Evolutionary conservation across 1,140 invertebrate species (phyloP), one percentile per base, ranked within the genome.

Genomic region (Rhizoglyphus robini): DNA sequence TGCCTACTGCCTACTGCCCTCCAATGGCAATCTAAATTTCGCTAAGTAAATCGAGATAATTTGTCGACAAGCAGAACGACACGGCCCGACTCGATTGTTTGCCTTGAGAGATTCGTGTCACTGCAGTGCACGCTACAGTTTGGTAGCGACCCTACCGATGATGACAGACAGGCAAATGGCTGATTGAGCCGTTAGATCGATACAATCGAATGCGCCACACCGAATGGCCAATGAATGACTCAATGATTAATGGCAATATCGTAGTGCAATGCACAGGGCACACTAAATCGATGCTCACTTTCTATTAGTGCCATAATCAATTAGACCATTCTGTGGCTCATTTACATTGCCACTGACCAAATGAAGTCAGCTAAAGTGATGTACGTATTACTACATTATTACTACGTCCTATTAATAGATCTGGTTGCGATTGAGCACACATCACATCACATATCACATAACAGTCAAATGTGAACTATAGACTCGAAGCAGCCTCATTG

Each of bases 31-130:
- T 54, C 51, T 54, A 32, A 32, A 32, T 32, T 54, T 25, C 15
- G 51, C 23, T 32, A 54, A 54, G 51, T 54, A 54, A 54, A 54
- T 54, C 51, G 23, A 54, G 20, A 54, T 54, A 54, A 54, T 54
- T 54, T 54, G 51, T 41, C n/a, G n/a, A n/a, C n/a, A n/a, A n/a
- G n/a, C n/a, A n/a, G n/a, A n/a, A n/a, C n/a, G n/a, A n/a, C n/a
- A 15, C 41, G 41, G 41, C 23, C 41, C 41, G 23, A 46, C 23
- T 46, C 23, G 23, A 46, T 46, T 46, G 41, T 46, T 46, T 46
- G 41, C 41, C 15, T 23, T 46, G 41, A 23, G 41, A n/a, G n/a
- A n/a, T n/a, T n/a, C n/a, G n/a, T n/a, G n/a, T n/a, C n/a, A n/a
- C n/a, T n/a, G n/a, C n/a, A n/a, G n/a, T n/a, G n/a, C n/a, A n/a